Percentiles rank a stretch among this genome's conserved stretches.
phyloP scores from a whole-genome alignment of 2,888 invertebrate genomes.

The Leucozona laternaria region DNA sequence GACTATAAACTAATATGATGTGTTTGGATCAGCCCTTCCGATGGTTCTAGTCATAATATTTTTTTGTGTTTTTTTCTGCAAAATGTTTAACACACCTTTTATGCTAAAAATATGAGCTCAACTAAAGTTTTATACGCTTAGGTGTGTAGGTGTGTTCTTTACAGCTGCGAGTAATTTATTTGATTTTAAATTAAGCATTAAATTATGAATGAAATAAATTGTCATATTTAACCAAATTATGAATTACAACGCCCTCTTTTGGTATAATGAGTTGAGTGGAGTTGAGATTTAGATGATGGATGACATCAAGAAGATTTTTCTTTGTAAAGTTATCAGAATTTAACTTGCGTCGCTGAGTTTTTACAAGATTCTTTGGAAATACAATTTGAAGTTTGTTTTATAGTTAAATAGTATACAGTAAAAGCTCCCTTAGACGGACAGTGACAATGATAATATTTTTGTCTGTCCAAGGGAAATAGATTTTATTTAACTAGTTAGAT shows the following conservation, averaged over 20 bases:
- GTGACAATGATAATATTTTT: too few species aligned
- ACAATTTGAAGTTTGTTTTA: background rate
- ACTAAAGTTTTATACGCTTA: background rate
- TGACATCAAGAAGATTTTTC: background rate
- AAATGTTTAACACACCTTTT: constrained; percentile 39
- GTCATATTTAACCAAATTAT: background rate
- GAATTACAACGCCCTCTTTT: constrained; percentile 9
- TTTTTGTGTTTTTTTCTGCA: background rate
- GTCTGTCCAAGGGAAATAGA: too few species aligned
- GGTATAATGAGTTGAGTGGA: background rate
- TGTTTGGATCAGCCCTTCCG: constrained; percentile 54
- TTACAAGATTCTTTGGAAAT: background rate
- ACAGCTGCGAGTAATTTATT: constrained; percentile 60
- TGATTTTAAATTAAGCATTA: constrained; percentile 50
- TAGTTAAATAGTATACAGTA: too few species aligned
- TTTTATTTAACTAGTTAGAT: too few species aligned
- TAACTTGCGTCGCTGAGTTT: background rate
- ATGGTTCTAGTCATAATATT: constrained; percentile 46
- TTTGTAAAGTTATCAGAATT: background rate
- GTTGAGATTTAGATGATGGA: background rate
- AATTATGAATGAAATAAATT: constrained; percentile 27
- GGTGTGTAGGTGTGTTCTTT: constrained; percentile 11
- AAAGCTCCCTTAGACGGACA: too few species aligned
- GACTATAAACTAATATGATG: background rate
- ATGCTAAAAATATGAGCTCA: constrained; percentile 40